Conservation (phyloP, 1,140 invertebrate genomes). For the Zaprionus ornatus region DNA sequence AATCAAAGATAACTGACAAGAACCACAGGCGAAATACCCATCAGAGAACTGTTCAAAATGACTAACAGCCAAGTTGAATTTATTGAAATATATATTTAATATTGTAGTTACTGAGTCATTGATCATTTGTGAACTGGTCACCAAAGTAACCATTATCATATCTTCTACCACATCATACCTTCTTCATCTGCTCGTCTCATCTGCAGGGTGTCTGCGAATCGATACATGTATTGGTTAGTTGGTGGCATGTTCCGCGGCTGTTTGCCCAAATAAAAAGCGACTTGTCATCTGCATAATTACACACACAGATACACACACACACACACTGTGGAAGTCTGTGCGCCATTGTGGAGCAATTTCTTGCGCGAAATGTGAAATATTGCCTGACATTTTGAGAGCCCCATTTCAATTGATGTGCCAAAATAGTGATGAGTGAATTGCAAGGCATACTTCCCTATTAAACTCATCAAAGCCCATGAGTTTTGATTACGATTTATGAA, state of each 20-base stretch:
- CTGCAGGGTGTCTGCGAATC: background rate
- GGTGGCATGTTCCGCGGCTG: conserved; percentile 32
- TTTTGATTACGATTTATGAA: conserved; percentile 52
- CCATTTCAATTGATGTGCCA: conserved; percentile 50
- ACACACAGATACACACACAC: background rate
- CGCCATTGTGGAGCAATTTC: conserved; percentile 15
- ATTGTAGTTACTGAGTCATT: too few relatives aligned
- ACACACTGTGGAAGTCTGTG: conserved; percentile 14
- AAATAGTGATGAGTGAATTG: conserved; percentile 28
- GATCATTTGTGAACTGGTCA: too few relatives aligned
- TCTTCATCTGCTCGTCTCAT: too few relatives aligned
- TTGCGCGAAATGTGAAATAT: background rate
- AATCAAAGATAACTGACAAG: conserved; percentile 4
- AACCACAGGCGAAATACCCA: background rate
- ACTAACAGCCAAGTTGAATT: background rate
- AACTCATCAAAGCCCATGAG: conserved; percentile 43
- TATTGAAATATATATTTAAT: background rate
- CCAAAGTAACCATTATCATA: too few relatives aligned
- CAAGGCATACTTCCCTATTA: conserved; percentile 27
- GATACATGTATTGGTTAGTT: conserved; percentile 7
- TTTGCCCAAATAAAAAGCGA: conserved; percentile 19
- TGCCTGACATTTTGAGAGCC: background rate
- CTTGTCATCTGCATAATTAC: conserved; percentile 70
- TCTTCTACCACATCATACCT: too few relatives aligned
- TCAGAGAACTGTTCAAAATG: background rate